A percentile compares a stretch with the other conserved stretches of the same genome.
Evolutionary conservation across 2,113 vertebrate species (phyloP).

Genomic region (Chaetura pelagica): DNA sequence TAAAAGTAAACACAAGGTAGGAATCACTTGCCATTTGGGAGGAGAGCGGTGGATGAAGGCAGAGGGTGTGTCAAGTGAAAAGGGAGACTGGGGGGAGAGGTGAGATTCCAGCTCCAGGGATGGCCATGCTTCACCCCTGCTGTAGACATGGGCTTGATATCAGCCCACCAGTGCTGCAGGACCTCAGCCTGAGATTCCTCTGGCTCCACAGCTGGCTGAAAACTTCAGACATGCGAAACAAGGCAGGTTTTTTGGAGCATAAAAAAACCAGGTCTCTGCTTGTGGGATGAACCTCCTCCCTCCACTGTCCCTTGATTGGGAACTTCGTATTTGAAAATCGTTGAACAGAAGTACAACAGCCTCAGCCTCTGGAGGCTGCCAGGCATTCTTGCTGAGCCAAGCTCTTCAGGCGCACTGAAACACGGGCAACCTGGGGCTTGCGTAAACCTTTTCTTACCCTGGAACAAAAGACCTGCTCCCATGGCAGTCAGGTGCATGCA

Average conservation of each 20-base stretch:
- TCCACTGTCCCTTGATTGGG: not conserved
- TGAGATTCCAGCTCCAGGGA: not conserved
- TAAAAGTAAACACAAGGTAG: not conserved
- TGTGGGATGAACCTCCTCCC: not conserved
- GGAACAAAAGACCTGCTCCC: constrained; percentile 52
- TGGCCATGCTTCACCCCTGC: rapidly evolving
- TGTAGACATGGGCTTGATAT: not conserved
- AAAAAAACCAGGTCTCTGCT: constrained; percentile 40
- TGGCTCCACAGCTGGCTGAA: rapidly evolving
- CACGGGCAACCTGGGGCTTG: not conserved
- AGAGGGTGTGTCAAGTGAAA: not conserved
- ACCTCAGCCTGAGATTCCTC: not conserved
- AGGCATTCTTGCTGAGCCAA: constrained; percentile 59
- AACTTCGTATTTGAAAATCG: constrained; percentile 35
- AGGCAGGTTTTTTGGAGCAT: not conserved
- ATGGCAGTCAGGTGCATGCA: constrained; percentile 45
- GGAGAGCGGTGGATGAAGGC: not conserved
- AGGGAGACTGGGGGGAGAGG: rapidly evolving
- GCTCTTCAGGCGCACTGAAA: constrained; percentile 9
- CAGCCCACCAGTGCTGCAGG: not conserved
- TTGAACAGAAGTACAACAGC: constrained; percentile 23
- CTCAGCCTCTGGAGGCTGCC: constrained; percentile 31
- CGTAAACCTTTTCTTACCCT: constrained; percentile 32
- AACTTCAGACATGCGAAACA: not conserved
- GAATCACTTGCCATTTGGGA: not conserved